Percentiles rank a stretch among this genome's conserved stretches.
Conservation (phyloP, 1,140 invertebrate species). For the Drosophila orena region DNA sequence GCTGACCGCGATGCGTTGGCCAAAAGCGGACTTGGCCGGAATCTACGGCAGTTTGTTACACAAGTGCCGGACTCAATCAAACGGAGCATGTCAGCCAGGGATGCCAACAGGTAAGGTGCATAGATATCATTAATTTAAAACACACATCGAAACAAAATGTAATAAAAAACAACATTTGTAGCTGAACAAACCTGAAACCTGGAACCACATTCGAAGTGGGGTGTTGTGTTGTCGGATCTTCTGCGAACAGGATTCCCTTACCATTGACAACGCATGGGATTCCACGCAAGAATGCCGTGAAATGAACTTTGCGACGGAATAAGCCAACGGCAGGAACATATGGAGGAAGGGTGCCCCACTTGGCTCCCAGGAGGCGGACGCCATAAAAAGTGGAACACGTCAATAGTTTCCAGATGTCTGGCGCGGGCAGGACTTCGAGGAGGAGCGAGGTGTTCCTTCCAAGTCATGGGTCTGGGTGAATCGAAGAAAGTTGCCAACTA, state of each 20-base stretch:
- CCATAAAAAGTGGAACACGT: conserved; percentile 45
- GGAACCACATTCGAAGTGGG: too few species aligned
- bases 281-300: conserved; percentile 26
- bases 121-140: too few species aligned
- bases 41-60: conserved; percentile 60
- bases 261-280: conserved; percentile 35
- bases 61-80: conserved; percentile 70
- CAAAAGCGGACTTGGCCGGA: conserved; percentile 39
- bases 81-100: conserved; percentile 5
- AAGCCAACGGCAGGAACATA: conserved; percentile 22
- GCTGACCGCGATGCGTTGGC: background rate
- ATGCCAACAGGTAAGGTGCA: background rate
- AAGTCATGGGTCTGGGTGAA: background rate
- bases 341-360: conserved; percentile 7
- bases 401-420: conserved; percentile 45
- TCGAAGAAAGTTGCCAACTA: conserved; percentile 42
- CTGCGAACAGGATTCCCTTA: conserved; percentile 2
- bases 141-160: too few species aligned
- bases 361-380: conserved; percentile 31
- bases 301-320: conserved; percentile 48
- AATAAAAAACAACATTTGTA: too few species aligned
- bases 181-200: too few species aligned
- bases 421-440: background rate
- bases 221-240: conserved; percentile 2
- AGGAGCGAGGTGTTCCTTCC: background rate